Evolutionary conservation across 1,140 invertebrate genomes (phyloP).

Genomic region (Atta texana): DNA sequence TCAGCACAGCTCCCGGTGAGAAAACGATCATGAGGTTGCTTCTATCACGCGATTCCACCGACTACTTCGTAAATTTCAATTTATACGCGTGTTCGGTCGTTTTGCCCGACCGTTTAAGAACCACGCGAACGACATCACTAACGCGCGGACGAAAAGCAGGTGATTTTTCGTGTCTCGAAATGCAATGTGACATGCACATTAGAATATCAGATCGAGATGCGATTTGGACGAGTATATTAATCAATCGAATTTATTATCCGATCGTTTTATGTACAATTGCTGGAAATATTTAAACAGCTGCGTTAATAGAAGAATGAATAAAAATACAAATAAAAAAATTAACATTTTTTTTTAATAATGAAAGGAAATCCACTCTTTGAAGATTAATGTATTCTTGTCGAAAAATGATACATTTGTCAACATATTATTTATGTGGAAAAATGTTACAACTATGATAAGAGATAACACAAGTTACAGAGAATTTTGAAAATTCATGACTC

Average conservation of each 20-base stretch:
- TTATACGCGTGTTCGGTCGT: conserved; percentile 74
- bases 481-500: too few species aligned
- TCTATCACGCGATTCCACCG: conserved; percentile 74
- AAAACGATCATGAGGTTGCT: conserved; percentile 56
- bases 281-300: neutral
- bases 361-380: too few species aligned
- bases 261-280: neutral
- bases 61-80: conserved; percentile 78
- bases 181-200: conserved; percentile 44
- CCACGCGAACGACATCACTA: conserved; percentile 73
- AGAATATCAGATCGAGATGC: conserved; percentile 51
- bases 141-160: conserved; percentile 58
- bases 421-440: too few species aligned
- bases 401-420: too few species aligned
- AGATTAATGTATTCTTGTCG: too few species aligned
- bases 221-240: neutral
- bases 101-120: conserved; percentile 72
- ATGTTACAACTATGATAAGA: too few species aligned
- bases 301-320: neutral
- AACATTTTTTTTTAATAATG: too few species aligned
- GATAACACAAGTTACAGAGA: too few species aligned
- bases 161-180: conserved; percentile 46
- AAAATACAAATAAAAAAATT: too few species aligned
- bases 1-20: conserved; percentile 43
- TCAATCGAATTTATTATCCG: neutral